Evolutionary conservation across 1,140 invertebrate species (phyloP), one percentile per base, ranked within the genome.

Genomic region (Leptopilina clavipes): DNA sequence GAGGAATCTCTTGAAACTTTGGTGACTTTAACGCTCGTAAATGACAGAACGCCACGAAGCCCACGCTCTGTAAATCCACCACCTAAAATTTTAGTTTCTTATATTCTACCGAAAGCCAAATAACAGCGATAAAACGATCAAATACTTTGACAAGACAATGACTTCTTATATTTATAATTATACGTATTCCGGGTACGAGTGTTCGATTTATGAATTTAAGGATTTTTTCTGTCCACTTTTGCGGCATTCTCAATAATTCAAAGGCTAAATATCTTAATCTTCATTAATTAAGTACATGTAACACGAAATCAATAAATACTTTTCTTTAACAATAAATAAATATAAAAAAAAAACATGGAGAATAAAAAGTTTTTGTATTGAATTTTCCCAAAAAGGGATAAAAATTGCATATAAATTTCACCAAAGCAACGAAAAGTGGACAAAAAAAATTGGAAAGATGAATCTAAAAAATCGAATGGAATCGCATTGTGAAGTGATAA

Each of bases 21-120:
- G 73, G 73, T 74, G 73, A 74, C 40, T 74, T 74, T 19, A 59
- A 74, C 25, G 73, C 73, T 17, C 10, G 73, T 18, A 70, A 59
- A 44, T 75, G 19, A 75, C 73, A 7, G 22, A 22, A 40, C 45
- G 45, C 43, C 45, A 72, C 17, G 45, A 48, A 72, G 22, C 19
- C n/a, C 37, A 5, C 45, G 43, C 44, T 45, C 44, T 31, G 43
- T 52, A 52, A 65, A 65, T 65, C 59, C 59, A 65, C 59, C 25
- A 31, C 59, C 19, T 65, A 65, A 65, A 59, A 17, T 52, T 65
- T 65, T 65, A 65, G 59, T 65, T 12, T 31, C 59, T 65, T 65
- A 65, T 65, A 40, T 40, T 7, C 37, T 40, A 65, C 14, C 12
- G 59, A 65, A 65, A 65, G 59, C 59, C 25, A 31, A 65, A 65